Evolutionary conservation across 2,797 vertebrate genomes (phyloP).

Genomic region (Crocodylus rhombifer): DNA sequence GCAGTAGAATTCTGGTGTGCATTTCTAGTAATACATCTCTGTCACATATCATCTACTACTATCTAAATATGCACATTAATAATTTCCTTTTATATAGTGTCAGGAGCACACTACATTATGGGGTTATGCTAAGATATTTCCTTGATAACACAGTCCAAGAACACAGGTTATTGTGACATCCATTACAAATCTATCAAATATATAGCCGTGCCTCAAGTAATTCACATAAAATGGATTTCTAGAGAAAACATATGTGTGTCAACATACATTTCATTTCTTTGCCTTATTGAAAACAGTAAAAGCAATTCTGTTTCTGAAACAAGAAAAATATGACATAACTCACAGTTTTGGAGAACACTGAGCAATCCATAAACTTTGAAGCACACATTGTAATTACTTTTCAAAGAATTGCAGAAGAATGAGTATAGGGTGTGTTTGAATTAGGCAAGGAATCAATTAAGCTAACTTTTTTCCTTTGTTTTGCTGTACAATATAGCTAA

Average conservation of each 20-base stretch:
- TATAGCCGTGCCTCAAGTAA: conserved; percentile 3
- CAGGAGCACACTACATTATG: neutral
- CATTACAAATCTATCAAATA: neutral
- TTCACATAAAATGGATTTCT: conserved; percentile 49
- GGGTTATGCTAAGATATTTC: neutral
- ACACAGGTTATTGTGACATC: conserved; percentile 32
- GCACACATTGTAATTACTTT: conserved; percentile 18
- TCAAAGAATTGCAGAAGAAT: neutral
- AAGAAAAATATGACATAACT: neutral
- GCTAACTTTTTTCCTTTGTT: neutral
- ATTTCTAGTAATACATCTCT: neutral
- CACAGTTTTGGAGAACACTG: neutral
- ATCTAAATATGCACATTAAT: neutral
- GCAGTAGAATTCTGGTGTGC: neutral
- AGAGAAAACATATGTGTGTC: conserved; percentile 17
- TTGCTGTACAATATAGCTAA: neutral
- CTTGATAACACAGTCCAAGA: conserved; percentile 1
- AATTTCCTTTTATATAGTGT: neutral
- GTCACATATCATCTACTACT: neutral
- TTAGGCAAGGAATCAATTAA: conserved; percentile 51
- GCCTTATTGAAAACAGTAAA: conserved; percentile 20
- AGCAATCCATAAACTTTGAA: conserved; percentile 42
- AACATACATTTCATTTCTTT: conserved; percentile 19
- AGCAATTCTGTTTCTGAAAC: conserved; percentile 48
- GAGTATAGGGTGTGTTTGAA: neutral